Conservation (phyloP, 2,888 invertebrate genomes). For the Sarcophaga rosellei region DNA sequence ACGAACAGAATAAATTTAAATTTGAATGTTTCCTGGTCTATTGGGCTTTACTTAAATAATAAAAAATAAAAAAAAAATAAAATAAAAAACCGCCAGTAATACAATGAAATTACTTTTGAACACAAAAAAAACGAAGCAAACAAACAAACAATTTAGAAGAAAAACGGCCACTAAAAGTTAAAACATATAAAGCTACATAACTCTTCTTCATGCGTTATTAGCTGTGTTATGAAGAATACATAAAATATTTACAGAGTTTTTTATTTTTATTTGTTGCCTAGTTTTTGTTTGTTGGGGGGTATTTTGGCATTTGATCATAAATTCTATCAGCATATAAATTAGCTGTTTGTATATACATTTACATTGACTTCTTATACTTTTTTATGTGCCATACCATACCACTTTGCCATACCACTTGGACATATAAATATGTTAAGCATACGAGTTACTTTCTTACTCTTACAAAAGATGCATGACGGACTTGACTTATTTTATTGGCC, state of each 20-base stretch:
- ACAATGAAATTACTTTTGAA: slow-evolving; percentile 11
- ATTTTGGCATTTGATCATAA: neutral
- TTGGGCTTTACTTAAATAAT: neutral
- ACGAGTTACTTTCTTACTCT: neutral
- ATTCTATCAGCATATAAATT: slow-evolving; percentile 18
- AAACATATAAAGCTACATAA: neutral
- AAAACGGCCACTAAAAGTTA: neutral
- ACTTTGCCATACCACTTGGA: neutral
- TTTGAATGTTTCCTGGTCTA: neutral
- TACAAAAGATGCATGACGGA: neutral
- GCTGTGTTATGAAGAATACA: neutral
- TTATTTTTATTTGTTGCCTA: neutral
- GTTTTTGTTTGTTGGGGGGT: neutral
- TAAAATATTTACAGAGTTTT: neutral
- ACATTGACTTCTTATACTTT: no score
- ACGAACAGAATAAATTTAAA: neutral
- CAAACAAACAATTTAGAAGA: neutral
- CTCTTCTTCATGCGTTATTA: neutral
- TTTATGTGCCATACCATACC: neutral
- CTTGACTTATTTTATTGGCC: slow-evolving; percentile 15
- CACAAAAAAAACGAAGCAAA: neutral
- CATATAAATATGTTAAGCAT: no score
- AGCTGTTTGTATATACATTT: neutral
- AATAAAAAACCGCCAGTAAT: neutral
- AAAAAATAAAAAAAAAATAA: neutral